Evolutionary conservation across 2,888 invertebrate genomes (phyloP).

Genomic region (Nipponacmea schrenckii): DNA sequence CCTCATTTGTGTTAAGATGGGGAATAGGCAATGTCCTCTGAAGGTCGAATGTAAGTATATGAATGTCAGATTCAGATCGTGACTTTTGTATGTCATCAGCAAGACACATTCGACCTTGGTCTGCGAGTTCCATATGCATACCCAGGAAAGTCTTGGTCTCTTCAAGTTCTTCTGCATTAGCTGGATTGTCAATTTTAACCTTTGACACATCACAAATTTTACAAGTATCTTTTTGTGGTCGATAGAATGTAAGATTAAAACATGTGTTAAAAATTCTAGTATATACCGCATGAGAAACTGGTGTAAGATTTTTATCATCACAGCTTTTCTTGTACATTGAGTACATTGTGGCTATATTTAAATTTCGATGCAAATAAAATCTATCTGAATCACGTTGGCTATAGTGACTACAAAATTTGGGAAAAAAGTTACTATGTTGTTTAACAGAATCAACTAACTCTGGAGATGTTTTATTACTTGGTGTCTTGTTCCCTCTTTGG

Average conservation of each 20-base stretch:
- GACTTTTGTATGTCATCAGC: no score
- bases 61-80: no score
- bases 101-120: no score
- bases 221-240: constrained; percentile 8
- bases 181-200: no score
- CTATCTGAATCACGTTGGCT: constrained; percentile 2
- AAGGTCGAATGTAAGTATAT: no score
- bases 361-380: background rate
- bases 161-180: no score
- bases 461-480: background rate
- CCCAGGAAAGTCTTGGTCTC: no score
- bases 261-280: background rate
- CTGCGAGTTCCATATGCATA: no score
- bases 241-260: constrained; percentile 10
- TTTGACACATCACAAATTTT: no score
- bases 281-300: background rate
- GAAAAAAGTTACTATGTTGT: background rate
- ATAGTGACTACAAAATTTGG: constrained; percentile 8
- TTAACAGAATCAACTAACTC: background rate
- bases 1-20: no score
- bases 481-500: background rate
- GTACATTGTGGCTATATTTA: background rate
- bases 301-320: background rate
- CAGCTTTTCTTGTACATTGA: background rate
- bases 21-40: no score